Evolutionary conservation across 1,140 invertebrate species (phyloP).

Genomic region (Eueides isabella): DNA sequence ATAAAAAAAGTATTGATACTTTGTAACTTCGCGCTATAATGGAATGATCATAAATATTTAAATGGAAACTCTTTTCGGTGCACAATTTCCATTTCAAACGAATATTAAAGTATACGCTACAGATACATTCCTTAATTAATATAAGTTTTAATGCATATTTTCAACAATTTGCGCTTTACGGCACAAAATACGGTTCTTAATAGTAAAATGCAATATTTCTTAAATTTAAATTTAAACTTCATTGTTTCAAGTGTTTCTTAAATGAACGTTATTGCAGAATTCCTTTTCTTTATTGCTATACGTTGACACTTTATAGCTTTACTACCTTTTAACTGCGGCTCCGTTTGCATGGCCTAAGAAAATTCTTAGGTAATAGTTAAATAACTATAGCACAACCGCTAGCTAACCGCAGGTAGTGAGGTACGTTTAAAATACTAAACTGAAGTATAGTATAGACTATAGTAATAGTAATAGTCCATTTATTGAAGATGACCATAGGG

Average conservation of each 20-base stretch:
- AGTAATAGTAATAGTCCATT: no score
- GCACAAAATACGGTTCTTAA: neutral
- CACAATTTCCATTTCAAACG: slow-evolving; percentile 11
- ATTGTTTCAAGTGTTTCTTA: neutral
- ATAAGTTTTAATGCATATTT: slow-evolving; percentile 12
- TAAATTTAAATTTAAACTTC: neutral
- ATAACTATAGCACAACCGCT: no score
- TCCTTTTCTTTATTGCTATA: neutral
- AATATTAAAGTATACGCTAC: slow-evolving; percentile 13
- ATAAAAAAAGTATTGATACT: neutral
- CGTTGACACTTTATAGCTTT: no score
- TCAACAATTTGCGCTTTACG: slow-evolving; percentile 5
- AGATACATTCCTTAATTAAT: slow-evolving; percentile 10
- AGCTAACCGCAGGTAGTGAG: no score
- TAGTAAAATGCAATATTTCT: slow-evolving; percentile 8
- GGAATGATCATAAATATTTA: slow-evolving; percentile 14
- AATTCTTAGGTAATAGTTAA: no score
- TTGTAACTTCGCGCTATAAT: slow-evolving; percentile 3
- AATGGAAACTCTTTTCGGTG: slow-evolving; percentile 11
- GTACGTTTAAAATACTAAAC: no score
- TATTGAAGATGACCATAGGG: no score
- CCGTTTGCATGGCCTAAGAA: no score
- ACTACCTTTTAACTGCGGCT: no score
- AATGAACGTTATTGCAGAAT: neutral
- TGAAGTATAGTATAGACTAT: no score